Evolutionary conservation across 2,797 vertebrate genomes (phyloP).

Genomic region (Takifugu ocellatus): DNA sequence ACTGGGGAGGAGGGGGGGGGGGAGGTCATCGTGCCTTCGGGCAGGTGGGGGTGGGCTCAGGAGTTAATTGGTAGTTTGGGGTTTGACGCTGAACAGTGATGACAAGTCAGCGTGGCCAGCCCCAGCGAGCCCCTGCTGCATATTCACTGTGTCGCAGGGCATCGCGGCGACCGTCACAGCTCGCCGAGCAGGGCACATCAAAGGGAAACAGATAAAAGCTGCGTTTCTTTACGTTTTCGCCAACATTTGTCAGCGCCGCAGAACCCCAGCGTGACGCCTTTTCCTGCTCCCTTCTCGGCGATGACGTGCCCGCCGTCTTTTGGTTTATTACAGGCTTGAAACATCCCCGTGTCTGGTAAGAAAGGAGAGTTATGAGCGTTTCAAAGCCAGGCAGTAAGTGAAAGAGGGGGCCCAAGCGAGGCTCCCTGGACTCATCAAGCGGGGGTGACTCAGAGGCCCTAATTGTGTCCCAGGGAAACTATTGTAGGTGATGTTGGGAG

Average conservation of each 20-base stretch:
- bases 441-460: conserved; percentile 64
- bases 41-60: conserved; percentile 65
- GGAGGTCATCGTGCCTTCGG: conserved; percentile 60
- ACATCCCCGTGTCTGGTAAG: conserved; percentile 20
- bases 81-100: conserved; percentile 79
- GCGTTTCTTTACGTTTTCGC: not conserved
- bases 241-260: conserved; percentile 6
- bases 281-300: not conserved
- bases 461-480: conserved; percentile 73
- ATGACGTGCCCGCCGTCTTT: conserved; percentile 1
- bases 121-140: conserved; percentile 81
- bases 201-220: conserved; percentile 8
- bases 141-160: conserved; percentile 85
- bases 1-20: conserved; percentile 40
- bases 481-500: conserved; percentile 57
- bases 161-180: conserved; percentile 80
- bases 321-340: conserved; percentile 14
- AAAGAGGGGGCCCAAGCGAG: conserved; percentile 16
- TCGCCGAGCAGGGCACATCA: conserved; percentile 18
- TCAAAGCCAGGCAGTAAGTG: conserved; percentile 16
- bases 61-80: conserved; percentile 88
- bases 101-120: conserved; percentile 81
- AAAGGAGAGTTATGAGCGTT: conserved; percentile 24
- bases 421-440: conserved; percentile 41
- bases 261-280: not conserved